phyloP scores from a whole-genome alignment of 30 jellyfish, hydroid and myxozoan species.

The Sanderia malayensis region DNA sequence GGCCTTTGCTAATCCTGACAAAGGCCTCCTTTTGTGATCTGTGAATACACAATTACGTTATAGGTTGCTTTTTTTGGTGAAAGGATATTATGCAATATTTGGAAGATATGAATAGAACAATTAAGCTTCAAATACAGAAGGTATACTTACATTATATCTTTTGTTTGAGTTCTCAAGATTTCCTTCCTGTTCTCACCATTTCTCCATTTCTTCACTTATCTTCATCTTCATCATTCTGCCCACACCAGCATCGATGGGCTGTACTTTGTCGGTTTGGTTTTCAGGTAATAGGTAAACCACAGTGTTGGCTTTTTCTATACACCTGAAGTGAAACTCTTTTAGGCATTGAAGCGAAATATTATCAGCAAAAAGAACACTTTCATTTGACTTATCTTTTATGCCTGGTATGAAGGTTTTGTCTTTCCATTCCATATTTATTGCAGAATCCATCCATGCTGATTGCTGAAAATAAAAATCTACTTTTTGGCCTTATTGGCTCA shows the following conservation, averaged over 20 bases:
- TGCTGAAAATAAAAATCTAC: slow-evolving; percentile 25
- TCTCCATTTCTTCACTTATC: slow-evolving; percentile 31
- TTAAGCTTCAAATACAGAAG: too few species aligned
- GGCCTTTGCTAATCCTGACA: too few species aligned
- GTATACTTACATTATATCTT: too few species aligned
- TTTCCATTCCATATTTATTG: slow-evolving; percentile 31
- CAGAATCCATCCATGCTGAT: slow-evolving; percentile 32
- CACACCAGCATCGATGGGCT: slow-evolving; percentile 34
- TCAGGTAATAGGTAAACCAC: too few species aligned
- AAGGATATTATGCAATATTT: too few species aligned
- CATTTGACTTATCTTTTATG: slow-evolving; percentile 22
- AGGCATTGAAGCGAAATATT: slow-evolving; percentile 15
- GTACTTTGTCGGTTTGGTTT: slow-evolving; percentile 40
- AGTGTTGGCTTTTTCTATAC: slow-evolving; percentile 38
- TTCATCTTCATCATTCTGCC: slow-evolving; percentile 32
- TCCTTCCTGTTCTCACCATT: slow-evolving; percentile 32
- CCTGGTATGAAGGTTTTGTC: slow-evolving; percentile 40
- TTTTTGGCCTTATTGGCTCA: slow-evolving; percentile 6
- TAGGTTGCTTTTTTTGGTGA: too few species aligned
- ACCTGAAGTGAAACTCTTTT: slow-evolving; percentile 18
- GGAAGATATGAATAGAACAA: too few species aligned
- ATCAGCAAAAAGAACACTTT: slow-evolving; percentile 32
- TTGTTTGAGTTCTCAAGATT: slow-evolving; percentile 25
- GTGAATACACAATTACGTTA: too few species aligned
- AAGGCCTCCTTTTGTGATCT: too few species aligned